A percentile compares a stretch with the other conserved stretches of the same genome.
phyloP scores from a whole-genome alignment of 2,797 vertebrate species.

The Poeciliopsis infans region DNA sequence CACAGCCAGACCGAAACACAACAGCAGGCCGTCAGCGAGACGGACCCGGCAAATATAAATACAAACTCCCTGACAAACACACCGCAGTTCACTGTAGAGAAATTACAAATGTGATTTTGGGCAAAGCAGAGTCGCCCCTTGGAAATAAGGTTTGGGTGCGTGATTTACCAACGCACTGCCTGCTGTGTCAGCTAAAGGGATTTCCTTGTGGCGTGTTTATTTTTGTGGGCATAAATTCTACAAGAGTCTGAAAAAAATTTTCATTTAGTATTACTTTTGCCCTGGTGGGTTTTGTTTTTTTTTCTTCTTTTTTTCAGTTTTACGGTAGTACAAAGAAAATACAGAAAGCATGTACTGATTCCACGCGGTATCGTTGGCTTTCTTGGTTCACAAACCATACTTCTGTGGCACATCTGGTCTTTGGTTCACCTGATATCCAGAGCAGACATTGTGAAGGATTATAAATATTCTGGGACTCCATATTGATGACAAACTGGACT shows the following conservation, averaged over 20 bases:
- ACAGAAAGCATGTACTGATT: background rate
- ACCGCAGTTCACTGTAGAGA: conserved; percentile 2
- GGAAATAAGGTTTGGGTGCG: background rate
- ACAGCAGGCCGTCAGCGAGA: conserved; percentile 20
- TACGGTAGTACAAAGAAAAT: background rate
- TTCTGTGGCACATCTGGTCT: background rate
- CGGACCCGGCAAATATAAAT: conserved; percentile 16
- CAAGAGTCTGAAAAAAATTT: background rate
- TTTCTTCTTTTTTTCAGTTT: background rate
- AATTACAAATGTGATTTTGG: conserved; percentile 1
- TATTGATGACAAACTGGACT: no score
- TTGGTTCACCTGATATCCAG: no score
- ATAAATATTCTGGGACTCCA: no score
- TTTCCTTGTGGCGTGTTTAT: background rate
- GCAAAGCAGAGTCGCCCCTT: background rate
- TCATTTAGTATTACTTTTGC: no score
- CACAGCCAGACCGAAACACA: conserved; percentile 14
- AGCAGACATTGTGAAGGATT: no score
- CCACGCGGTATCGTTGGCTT: background rate
- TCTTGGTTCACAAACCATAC: background rate
- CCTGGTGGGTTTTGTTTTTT: no score
- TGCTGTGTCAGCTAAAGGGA: background rate
- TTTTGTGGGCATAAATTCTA: background rate
- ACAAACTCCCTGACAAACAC: conserved; percentile 20
- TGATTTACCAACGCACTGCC: background rate